A percentile compares a stretch with the other conserved stretches of the same genome.
Evolutionary conservation across 2,113 vertebrate species (phyloP).

Genomic region (Istiophorus platypterus): DNA sequence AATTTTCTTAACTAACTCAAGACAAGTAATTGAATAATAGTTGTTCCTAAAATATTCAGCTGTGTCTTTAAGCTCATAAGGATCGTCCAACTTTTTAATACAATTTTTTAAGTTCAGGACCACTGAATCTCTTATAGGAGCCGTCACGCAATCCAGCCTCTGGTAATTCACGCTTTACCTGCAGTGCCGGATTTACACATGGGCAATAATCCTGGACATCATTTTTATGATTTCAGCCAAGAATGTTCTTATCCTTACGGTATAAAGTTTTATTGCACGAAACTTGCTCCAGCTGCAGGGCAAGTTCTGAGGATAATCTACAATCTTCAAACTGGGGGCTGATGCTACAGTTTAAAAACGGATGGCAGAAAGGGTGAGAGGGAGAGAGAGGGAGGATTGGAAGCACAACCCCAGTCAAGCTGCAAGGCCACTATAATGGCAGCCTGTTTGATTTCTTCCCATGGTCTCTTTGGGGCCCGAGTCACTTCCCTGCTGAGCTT

Average conservation of each 20-base stretch:
- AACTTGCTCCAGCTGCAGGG: constrained; percentile 41
- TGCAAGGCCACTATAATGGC: constrained; percentile 49
- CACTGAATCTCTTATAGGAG: background rate
- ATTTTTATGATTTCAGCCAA: constrained; percentile 47
- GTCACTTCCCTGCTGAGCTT: constrained; percentile 63
- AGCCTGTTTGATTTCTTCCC: constrained; percentile 72
- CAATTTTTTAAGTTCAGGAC: background rate
- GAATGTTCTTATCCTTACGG: constrained; percentile 2
- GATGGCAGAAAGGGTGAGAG: background rate
- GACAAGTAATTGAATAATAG: background rate
- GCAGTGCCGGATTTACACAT: constrained; percentile 12
- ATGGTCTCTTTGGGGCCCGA: constrained; percentile 57
- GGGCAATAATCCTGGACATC: constrained; percentile 31
- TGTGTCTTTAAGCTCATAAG: background rate
- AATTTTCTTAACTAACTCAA: background rate
- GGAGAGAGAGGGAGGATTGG: constrained; percentile 7
- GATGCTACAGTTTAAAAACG: constrained; percentile 40
- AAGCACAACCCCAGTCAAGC: constrained; percentile 51
- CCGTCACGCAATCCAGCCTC: background rate
- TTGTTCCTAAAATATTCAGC: background rate
- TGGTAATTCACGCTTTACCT: constrained; percentile 19
- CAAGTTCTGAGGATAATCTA: constrained; percentile 63
- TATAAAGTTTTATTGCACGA: constrained; percentile 43
- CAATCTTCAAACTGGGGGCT: constrained; percentile 55
- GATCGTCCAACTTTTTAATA: background rate